phyloP scores from a whole-genome alignment of 2,797 vertebrate genomes.

The Micropoecilia bifurca region DNA sequence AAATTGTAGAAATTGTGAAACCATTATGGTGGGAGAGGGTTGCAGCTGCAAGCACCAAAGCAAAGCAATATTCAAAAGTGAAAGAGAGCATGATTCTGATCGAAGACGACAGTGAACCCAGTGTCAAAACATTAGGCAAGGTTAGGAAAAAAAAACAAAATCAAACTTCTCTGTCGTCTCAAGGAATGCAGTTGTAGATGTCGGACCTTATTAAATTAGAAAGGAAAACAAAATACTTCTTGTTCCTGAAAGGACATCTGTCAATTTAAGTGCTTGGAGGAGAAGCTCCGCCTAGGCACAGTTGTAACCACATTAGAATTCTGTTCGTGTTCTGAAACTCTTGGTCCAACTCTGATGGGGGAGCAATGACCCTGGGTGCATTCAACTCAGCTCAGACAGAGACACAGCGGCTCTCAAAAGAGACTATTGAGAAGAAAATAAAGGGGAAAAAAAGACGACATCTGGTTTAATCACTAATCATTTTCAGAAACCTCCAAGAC shows the following conservation, averaged over 20 bases:
- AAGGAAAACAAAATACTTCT: neutral
- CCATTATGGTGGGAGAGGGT: constrained; percentile 4
- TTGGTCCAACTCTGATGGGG: constrained; percentile 47
- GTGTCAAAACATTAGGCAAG: neutral
- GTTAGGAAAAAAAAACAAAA: neutral
- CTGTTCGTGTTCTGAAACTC: constrained; percentile 43
- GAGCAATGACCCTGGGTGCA: constrained; percentile 45
- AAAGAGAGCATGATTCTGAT: constrained; percentile 23
- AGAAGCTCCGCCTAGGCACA: constrained; percentile 11
- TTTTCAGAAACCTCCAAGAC: constrained; percentile 5
- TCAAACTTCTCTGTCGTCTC: neutral
- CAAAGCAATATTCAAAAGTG: constrained; percentile 26
- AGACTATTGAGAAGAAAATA: constrained; percentile 4
- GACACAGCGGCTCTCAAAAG: constrained; percentile 37
- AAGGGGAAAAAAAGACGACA: constrained; percentile 25
- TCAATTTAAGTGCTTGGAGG: constrained; percentile 19
- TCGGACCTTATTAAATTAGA: neutral
- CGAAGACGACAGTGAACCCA: neutral
- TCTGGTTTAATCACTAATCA: constrained; percentile 35
- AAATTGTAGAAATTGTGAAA: neutral
- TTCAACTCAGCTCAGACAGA: constrained; percentile 34
- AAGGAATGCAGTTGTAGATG: neutral
- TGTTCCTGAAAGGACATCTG: constrained; percentile 39
- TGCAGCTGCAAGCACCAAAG: constrained; percentile 54
- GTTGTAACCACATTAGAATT: constrained; percentile 61